These are phyloP conservation scores for Apodemia hepburni DNA, from an alignment of 2,888 invertebrate genomes.

Conservation along the genomic window DNA sequence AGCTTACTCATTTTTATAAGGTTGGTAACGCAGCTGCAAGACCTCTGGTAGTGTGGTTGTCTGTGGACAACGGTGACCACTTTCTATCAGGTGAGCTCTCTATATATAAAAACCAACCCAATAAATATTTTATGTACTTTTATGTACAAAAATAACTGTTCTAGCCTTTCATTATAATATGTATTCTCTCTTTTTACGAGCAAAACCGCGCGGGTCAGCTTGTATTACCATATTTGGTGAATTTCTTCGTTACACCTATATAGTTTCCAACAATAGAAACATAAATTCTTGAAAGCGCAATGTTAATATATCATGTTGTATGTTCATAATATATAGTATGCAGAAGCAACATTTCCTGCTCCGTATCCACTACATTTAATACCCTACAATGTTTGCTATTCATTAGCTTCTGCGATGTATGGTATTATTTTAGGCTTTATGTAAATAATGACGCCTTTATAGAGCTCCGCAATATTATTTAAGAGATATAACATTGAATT, in stretches of 20 bases:
- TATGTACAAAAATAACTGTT: no score
- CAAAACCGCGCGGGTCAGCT: no score
- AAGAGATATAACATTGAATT: neutral
- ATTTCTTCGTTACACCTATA: neutral
- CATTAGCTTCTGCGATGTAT: slow-evolving; percentile 1
- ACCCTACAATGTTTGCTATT: slow-evolving; percentile 2
- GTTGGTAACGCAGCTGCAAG: no score
- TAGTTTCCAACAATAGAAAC: neutral
- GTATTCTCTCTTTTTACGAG: no score
- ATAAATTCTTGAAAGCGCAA: slow-evolving; percentile 6
- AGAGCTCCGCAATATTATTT: neutral
- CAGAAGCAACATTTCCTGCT: neutral
- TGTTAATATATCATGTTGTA: slow-evolving; percentile 2
- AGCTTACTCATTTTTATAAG: no score
- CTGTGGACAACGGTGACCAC: no score
- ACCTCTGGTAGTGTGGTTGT: no score
- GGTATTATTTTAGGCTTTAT: neutral
- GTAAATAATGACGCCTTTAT: neutral
- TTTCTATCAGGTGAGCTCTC: no score
- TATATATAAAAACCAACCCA: no score
- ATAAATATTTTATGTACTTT: no score
- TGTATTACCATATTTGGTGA: no score
- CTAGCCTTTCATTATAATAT: no score
- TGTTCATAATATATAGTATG: slow-evolving; percentile 1
- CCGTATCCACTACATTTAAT: slow-evolving; percentile 3